Conservation (phyloP, 2,113 vertebrate species). For the Pogona vitticeps region DNA sequence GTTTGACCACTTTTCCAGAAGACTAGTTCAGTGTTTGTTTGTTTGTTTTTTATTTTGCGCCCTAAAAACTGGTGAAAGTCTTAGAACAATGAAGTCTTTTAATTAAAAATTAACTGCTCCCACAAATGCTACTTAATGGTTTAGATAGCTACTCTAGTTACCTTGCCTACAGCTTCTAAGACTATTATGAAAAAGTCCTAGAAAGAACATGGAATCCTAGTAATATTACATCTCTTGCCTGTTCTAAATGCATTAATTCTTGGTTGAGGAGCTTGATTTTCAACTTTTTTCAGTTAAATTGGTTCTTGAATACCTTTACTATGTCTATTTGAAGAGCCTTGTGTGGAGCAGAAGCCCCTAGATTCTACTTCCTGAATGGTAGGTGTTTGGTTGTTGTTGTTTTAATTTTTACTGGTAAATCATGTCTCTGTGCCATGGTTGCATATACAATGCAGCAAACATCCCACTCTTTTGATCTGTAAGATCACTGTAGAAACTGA, state of each 20-base stretch:
- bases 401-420: background rate
- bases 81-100: background rate
- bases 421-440: background rate
- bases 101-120: background rate
- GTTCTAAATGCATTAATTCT: background rate
- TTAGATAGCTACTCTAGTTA: background rate
- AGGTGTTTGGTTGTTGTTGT: background rate
- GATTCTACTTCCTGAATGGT: background rate
- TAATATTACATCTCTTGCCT: background rate
- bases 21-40: no score
- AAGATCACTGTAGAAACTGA: background rate
- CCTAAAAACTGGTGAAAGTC: background rate
- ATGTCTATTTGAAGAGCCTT: background rate
- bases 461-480: background rate
- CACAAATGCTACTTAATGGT: background rate
- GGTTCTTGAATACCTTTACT: background rate
- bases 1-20: background rate
- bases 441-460: background rate
- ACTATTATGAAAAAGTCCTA: background rate
- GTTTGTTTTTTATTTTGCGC: background rate
- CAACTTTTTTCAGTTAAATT: background rate
- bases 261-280: background rate
- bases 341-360: background rate
- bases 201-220: background rate
- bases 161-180: background rate